Conservation (phyloP, 2,113 vertebrate species). For the Tichodroma muraria region DNA sequence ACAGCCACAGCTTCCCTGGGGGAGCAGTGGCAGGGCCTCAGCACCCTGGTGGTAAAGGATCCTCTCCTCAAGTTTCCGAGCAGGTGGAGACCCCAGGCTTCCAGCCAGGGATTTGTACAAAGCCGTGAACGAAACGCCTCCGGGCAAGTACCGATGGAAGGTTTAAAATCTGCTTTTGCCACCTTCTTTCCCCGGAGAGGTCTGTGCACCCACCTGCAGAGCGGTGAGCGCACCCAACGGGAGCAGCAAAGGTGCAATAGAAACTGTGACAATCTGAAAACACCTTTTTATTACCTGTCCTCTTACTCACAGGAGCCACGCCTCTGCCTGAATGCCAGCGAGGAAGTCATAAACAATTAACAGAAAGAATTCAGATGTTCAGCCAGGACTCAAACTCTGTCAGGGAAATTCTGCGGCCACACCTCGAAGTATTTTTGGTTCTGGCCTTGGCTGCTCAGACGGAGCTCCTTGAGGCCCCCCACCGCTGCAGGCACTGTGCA, state of each 20-base stretch:
- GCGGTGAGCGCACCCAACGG: accelerated
- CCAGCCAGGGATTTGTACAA: neutral
- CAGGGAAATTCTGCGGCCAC: neutral
- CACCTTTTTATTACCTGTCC: too few relatives aligned
- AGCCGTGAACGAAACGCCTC: accelerated
- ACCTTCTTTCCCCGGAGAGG: accelerated
- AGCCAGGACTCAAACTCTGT: neutral
- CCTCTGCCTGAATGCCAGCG: accelerated
- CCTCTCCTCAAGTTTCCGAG: accelerated
- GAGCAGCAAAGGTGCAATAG: accelerated
- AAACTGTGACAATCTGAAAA: neutral
- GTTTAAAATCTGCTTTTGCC: neutral
- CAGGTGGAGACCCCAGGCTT: neutral
- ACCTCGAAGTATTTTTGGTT: neutral
- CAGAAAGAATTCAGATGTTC: neutral
- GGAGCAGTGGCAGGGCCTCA: neutral
- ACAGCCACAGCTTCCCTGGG: neutral
- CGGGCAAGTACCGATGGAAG: accelerated
- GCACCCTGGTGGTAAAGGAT: accelerated
- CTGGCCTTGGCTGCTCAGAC: neutral
- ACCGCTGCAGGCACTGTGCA: accelerated
- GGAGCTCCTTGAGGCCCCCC: neutral
- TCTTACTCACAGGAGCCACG: neutral
- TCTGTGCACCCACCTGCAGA: accelerated
- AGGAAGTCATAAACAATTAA: neutral